Evolutionary conservation across 2,797 vertebrate species (phyloP), one percentile per base, ranked within the genome.

Genomic region (Lophius americanus): DNA sequence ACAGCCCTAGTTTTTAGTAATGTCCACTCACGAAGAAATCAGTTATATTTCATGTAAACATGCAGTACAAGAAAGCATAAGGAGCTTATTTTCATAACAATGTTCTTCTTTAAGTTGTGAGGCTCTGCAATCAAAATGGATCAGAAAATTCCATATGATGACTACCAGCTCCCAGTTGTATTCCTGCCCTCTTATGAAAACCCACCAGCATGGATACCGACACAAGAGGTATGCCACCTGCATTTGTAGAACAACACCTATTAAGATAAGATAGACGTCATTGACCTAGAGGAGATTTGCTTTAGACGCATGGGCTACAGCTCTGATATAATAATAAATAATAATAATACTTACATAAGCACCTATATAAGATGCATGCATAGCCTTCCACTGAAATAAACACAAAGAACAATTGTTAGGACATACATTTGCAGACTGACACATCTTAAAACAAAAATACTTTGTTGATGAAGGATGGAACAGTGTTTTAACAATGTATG

Each of bases 101-200:
- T 42, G 12, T 6, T 3, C 5, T 38, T 9, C 23, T 23, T 6
- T 4, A 6, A 58, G 3, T 53, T 37, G 7, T 47, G 35, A 23
- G 32, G 4, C 64, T 71, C 43, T 75, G 47, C 33, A 63, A 41
- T n/a, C 57, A 67, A 23, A 49, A 96, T 96, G 95, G 96, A 97
- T 80, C 94, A 94, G 79, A 95, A 96, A 44, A 91, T 96, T 60
- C 92, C 95, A 0, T 98, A 98, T 55, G 96, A 97, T 64, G 96
- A 97, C 65, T 98, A 97, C 84, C 94, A 94, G 58, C 92, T 95
- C 44, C 97, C 96, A 0, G 96, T 98, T 70, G 96, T 98, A 0
- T 97, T 98, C 80, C 90, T 98, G 73, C 96, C 97, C 14, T 95
- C 95, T 0, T 99, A 98, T 74, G 97, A 98, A 85, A 96, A 95